Conservation (phyloP, 2,888 invertebrate genomes). For the Rugalucina vietnamica region DNA sequence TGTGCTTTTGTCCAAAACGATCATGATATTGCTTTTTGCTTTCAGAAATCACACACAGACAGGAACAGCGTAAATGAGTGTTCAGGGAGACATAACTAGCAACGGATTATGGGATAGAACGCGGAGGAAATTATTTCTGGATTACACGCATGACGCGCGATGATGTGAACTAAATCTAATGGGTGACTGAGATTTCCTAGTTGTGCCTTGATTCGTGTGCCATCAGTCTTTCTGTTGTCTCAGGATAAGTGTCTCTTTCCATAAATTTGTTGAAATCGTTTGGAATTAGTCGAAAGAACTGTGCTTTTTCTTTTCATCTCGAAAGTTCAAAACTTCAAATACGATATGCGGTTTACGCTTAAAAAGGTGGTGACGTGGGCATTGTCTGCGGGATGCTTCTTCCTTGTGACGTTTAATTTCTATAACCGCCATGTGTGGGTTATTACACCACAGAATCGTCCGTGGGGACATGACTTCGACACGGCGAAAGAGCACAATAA, state of each 20-base stretch:
- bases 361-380: slow-evolving; percentile 65
- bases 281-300: background rate
- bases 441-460: slow-evolving; percentile 36
- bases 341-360: slow-evolving; percentile 67
- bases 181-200: background rate
- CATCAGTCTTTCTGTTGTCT: background rate
- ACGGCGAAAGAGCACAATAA: slow-evolving; percentile 27
- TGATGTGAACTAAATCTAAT: background rate
- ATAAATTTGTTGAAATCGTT: background rate
- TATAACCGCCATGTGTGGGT: slow-evolving; percentile 68
- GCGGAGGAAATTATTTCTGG: background rate
- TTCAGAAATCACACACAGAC: background rate
- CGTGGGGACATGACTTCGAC: slow-evolving; percentile 54
- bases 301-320: background rate
- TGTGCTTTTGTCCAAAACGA: background rate
- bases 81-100: background rate
- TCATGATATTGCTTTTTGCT: background rate
- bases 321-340: too few relatives aligned
- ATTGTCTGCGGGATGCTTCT: slow-evolving; percentile 53
- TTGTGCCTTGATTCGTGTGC: background rate
- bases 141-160: background rate
- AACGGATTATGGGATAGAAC: background rate
- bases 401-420: slow-evolving; percentile 65
- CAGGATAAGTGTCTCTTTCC: background rate
- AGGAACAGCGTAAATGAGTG: background rate